Base-by-base conservation (phyloP, 2,888 invertebrate species). In the Eretmocerus hayati region DNA sequence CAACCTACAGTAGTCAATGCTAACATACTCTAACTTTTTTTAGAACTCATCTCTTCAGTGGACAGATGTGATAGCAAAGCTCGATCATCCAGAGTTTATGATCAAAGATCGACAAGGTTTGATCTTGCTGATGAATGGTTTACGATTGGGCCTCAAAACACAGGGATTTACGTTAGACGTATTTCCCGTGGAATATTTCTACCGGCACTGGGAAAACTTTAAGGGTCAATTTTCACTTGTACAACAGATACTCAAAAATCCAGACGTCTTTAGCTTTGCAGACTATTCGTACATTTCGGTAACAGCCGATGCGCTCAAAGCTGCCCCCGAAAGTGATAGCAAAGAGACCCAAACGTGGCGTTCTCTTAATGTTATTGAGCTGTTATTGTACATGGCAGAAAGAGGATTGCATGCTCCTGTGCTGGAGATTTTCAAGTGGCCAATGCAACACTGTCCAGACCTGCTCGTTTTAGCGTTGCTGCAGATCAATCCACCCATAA, bases 331-430 rank as follows among this genome's bases (percentile, higher is more conserved):
- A 74, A 85, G 87, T 20, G 93, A 95, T 61, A 92, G 91, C 69
- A 90, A 94, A 69, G 95, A 95, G 68, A 81, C 94, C 38, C 83
- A 86, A 37, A 88, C 88, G 18, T 97, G 96, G 96, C 85, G 92
- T 57, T 94, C 91, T 3, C 72, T 95, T 50, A 92, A 94, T 67
- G 78, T 99, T 50, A 83, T 96, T 1, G 95, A 97, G 67, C 76
- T 90, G 22, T 73, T 99, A 42, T 73, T 99, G 50, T 83, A 83
- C 62, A 81, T 96, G 58, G 87, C 92, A 2, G 95, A 95, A 59
- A 81, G 86, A 54, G 93, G 93, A 4, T 83, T 87, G 58, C 89
- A 88, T 67, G 77, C 80, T 54, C 83, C 84, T 65, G 87, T 90
- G 8, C 85, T 86, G 57, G 95, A 96, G 57, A 74, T 94, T 38